These are phyloP conservation scores for Drosophila obscura DNA, from an alignment of 1,140 invertebrate species.

Conservation along the genomic window DNA sequence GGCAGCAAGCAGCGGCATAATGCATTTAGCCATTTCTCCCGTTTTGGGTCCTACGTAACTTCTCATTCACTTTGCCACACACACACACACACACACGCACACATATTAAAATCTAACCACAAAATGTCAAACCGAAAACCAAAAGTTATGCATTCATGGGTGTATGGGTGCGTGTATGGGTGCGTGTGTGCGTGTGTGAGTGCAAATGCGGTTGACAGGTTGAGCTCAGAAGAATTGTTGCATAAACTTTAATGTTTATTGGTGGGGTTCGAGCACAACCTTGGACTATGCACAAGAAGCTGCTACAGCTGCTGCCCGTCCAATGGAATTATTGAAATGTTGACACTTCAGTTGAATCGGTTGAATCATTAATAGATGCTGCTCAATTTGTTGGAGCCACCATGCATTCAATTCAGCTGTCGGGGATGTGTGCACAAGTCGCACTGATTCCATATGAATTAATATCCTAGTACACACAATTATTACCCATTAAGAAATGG, in stretches of 20 bases:
- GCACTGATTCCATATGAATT: no score
- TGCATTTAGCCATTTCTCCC: slow-evolving; percentile 56
- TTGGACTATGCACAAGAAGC: slow-evolving; percentile 12
- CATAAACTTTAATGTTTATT: slow-evolving; percentile 48
- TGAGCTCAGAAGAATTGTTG: slow-evolving; percentile 47
- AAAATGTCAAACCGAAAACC: slow-evolving; percentile 79
- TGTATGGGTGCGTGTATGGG: slow-evolving; percentile 20
- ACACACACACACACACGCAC: slow-evolving; percentile 22
- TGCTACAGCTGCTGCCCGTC: background rate
- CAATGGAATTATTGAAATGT: no score
- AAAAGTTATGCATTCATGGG: slow-evolving; percentile 73
- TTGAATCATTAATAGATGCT: no score
- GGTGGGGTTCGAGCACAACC: slow-evolving; percentile 1
- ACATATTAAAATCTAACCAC: slow-evolving; percentile 77
- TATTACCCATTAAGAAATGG: no score
- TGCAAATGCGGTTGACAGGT: slow-evolving; percentile 35
- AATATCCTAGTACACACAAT: no score
- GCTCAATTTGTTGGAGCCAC: no score
- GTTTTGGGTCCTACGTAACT: slow-evolving; percentile 56
- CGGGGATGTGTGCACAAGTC: no score
- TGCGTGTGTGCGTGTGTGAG: background rate
- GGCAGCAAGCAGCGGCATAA: slow-evolving; percentile 44
- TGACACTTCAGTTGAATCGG: no score
- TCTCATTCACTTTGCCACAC: slow-evolving; percentile 67
- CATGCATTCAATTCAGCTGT: no score